Evolutionary conservation across 2,113 vertebrate species (phyloP), one percentile per base, ranked within the genome.

Genomic region (Chaenocephalus aceratus): DNA sequence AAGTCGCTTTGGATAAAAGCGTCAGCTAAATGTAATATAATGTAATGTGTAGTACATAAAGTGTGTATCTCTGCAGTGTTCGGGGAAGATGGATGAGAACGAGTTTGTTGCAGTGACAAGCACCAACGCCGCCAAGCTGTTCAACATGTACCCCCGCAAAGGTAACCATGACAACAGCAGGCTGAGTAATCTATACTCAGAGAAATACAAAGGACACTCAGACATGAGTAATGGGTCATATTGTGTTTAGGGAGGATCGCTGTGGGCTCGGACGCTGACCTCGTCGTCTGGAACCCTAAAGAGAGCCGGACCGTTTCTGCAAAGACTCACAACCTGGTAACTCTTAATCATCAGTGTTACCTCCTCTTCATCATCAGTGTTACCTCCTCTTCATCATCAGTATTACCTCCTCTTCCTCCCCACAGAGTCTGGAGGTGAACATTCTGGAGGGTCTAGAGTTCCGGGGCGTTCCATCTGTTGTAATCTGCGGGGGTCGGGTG

Each of bases 31-130:
- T 26, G 26, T 26, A 2, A 26, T 26, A 2, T 26, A 26, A 26
- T 26, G 26, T 26, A 26, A 26, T 26, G 26, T 26, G 26, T 30
- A 30, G 26, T 30, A 0, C 3, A 30, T 30, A 30, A 30, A 30
- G 26, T 30, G 26, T 30, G 26, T 30, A 3, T 41, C 14, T 71
- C 61, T 74, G 26, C 83, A 99, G 98, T 94, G 94, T 2, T 93
- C 97, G 0, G 97, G 98, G 23, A 98, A 97, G 68, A 99, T 99
- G 96, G 97, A 99, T 0, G 97, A 99, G 94, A 99, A 99, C 0
- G 95, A 96, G 51, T 98, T 98, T 18, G 97, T 99, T 0, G 97
- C 97, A 0, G 97, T 97, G 76, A 99, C 97, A 51, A 99, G 97
- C 48, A 97, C 97, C 53, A 99, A 98, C 0, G 96, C 97, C 18